These are phyloP conservation scores for Trachelus tabidus DNA, from an alignment of 2,888 invertebrate species.

Conservation along the genomic window DNA sequence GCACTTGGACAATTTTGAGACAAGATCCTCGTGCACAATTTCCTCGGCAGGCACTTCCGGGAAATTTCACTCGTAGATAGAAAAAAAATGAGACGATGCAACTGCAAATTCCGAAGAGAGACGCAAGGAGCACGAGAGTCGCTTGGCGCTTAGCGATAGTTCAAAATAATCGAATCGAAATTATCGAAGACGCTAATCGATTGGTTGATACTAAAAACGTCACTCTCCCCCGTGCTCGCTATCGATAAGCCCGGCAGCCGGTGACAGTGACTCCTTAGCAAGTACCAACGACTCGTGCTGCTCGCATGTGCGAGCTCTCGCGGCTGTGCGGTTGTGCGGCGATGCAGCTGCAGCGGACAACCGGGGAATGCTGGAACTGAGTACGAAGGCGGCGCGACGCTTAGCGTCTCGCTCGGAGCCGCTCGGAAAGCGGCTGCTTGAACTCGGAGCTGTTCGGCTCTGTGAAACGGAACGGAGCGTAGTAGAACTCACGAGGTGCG, in stretches of 20 bases:
- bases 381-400: conserved; percentile 41
- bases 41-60: background rate
- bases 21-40: background rate
- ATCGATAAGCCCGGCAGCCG: background rate
- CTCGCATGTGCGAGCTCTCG: conserved; percentile 1
- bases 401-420: conserved; percentile 31
- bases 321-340: conserved; percentile 26
- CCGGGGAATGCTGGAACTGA: conserved; percentile 58
- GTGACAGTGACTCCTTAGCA: background rate
- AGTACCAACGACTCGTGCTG: background rate
- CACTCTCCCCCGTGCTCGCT: background rate
- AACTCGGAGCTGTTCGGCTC: conserved; percentile 14
- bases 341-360: conserved; percentile 56
- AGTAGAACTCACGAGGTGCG: background rate
- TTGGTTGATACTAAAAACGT: background rate
- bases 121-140: background rate
- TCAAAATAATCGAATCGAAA: background rate
- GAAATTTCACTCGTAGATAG: background rate
- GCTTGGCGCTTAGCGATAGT: background rate
- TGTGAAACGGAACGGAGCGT: conserved; percentile 2
- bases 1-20: background rate
- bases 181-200: background rate
- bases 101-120: background rate
- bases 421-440: conserved; percentile 50
- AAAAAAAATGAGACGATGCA: background rate